Conservation (phyloP, 2,797 vertebrate species). For the Anas bernieri region DNA sequence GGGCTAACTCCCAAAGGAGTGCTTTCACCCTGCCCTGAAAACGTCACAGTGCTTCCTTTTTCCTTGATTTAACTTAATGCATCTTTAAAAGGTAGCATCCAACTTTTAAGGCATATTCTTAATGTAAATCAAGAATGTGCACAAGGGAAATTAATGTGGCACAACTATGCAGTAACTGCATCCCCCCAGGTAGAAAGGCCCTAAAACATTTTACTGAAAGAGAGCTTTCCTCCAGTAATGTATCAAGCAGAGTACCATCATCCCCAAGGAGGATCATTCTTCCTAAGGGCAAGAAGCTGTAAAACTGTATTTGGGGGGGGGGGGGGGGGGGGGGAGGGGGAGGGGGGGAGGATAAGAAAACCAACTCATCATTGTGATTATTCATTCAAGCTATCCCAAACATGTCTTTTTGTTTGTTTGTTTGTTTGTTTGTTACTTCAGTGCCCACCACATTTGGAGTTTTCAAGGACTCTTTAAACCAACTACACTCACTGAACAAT, state of each 20-base stretch:
- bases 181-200: not conserved
- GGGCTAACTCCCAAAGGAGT: not conserved
- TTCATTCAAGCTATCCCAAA: not conserved
- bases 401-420: not conserved
- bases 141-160: not conserved
- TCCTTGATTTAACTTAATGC: not conserved
- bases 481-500: not conserved
- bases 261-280: not conserved
- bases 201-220: not conserved
- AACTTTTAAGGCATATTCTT: not conserved
- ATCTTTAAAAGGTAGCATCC: not conserved
- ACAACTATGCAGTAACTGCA: not conserved
- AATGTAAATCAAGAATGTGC: not conserved
- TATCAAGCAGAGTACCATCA: not conserved
- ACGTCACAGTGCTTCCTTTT: not conserved
- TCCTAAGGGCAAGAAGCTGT: not conserved
- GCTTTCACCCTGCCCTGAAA: not conserved
- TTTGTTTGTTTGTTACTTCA: not conserved
- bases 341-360: not conserved
- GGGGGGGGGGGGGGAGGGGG: not conserved
- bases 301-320: not conserved
- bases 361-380: not conserved
- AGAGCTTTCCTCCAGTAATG: not conserved
- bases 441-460: accelerated
- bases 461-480: not conserved